Evolutionary conservation across 2,797 vertebrate genomes (phyloP), one percentile per base, ranked within the genome.

Genomic region (Petrocephalus sullivani): DNA sequence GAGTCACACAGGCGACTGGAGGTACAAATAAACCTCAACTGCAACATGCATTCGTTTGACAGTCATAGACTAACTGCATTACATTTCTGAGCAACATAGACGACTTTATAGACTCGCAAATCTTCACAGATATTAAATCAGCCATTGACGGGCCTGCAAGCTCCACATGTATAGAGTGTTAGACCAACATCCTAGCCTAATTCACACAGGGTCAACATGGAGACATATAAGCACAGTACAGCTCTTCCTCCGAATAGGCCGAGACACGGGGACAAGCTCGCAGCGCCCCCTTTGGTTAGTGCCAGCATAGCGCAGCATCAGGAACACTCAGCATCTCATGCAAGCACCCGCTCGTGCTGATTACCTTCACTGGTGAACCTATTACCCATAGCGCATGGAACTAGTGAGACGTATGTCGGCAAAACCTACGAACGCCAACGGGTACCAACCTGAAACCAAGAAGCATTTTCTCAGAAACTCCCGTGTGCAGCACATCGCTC

Each of bases 371-470:
- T 94, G 91, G 92, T 94, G 94, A 94, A 91, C 88, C 90, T 93
- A 93, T 94, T 95, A 94, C 96, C 96, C 96, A 96, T 96, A 92
- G 88, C 91, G 88, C 89, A 90, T 58, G 71, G 89, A 91, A 87
- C 87, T 71, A 88, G 86, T 88, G 49, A 82, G 89, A 89, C 1
- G 85, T 87, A 88, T 92, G 88, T 90, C 87, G 93, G 93, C 91
- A 67, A 93, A 89, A 91, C 87, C 92, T 82, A 90, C 89, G 81
- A 90, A 90, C 90, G 88, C 89, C 86, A 85, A 90, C 89, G 28
- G 91, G 93, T 92, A 96, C 96, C 93, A 94, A 96, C 96, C 96
- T 96, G 96, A 95, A 94, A 96, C 93, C 91, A 93, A 95, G 93
- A 96, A 94, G 95, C 95, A 96, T 89, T 93, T 92, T 95, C 95